A percentile compares a stretch with the other conserved stretches of the same genome.
Conservation (phyloP, 2,797 vertebrate species). For the Balearica regulorum region DNA sequence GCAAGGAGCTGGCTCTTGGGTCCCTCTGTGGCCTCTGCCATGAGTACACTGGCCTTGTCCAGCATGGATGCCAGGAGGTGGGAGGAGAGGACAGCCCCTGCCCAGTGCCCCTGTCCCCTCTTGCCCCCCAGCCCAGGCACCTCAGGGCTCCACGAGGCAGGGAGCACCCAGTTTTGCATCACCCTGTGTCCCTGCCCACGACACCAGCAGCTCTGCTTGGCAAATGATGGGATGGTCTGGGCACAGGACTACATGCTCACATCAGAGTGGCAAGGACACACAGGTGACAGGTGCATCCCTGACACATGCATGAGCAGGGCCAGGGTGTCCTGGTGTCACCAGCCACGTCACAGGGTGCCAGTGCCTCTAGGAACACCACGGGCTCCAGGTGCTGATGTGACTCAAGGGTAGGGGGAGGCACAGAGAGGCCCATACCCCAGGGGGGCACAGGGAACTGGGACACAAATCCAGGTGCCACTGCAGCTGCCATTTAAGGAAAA, state of each 20-base stretch:
- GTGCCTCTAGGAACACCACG: not conserved
- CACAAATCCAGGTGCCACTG: not conserved
- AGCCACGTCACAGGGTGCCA: not conserved
- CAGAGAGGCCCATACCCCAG: accelerated
- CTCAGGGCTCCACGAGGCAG: accelerated
- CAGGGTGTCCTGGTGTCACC: not conserved
- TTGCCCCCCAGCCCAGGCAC: not conserved
- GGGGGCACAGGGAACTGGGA: not conserved
- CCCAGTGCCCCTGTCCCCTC: not conserved
- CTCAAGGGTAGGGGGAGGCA: accelerated
- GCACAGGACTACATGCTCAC: not conserved
- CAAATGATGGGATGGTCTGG: not conserved
- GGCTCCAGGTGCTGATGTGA: not conserved
- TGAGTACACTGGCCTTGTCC: not conserved
- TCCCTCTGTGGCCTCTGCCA: not conserved
- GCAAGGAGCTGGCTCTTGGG: not conserved
- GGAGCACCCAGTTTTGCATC: not conserved
- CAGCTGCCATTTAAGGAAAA: not conserved
- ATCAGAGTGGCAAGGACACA: not conserved
- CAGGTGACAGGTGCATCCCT: not conserved
- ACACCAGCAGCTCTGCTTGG: not conserved
- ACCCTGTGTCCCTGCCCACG: accelerated
- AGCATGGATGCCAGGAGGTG: not conserved
- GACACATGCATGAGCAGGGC: not conserved
- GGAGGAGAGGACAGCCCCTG: not conserved